Evolutionary conservation across 2,113 vertebrate species (phyloP).

Genomic region (Oncorhynchus kisutch): DNA sequence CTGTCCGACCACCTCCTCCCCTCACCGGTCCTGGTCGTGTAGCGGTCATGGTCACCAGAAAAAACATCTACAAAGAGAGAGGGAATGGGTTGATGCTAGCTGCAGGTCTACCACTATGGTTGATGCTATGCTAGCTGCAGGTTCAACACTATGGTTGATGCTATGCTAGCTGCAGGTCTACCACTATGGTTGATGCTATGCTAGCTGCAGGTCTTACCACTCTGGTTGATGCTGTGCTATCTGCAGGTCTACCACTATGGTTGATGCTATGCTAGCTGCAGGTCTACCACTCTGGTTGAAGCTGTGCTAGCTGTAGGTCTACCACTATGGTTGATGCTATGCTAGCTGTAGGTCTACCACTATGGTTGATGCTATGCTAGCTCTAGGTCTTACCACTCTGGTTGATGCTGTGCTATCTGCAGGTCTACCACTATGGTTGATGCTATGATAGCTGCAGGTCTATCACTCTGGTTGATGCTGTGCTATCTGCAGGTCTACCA

Average conservation of each 20-base stretch:
- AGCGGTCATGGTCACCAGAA: conserved; percentile 37
- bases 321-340: no score
- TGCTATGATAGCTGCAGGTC: not conserved
- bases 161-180: not conserved
- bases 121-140: not conserved
- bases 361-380: not conserved
- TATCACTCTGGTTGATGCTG: no score
- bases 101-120: not conserved
- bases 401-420: not conserved
- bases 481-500: not conserved
- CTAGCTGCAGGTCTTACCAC: not conserved
- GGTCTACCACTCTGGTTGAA: not conserved
- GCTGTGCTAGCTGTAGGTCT: not conserved
- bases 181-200: not conserved
- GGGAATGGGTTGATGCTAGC: not conserved
- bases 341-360: not conserved
- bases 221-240: not conserved
- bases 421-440: not conserved
- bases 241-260: not conserved
- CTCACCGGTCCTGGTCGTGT: not conserved
- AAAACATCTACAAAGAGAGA: conserved; percentile 30
- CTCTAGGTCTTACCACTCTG: not conserved
- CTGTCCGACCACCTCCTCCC: not conserved
- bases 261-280: not conserved
- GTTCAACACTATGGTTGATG: no score